Conservation (phyloP, 2,888 invertebrate species). For the Gryllus longicercus region DNA sequence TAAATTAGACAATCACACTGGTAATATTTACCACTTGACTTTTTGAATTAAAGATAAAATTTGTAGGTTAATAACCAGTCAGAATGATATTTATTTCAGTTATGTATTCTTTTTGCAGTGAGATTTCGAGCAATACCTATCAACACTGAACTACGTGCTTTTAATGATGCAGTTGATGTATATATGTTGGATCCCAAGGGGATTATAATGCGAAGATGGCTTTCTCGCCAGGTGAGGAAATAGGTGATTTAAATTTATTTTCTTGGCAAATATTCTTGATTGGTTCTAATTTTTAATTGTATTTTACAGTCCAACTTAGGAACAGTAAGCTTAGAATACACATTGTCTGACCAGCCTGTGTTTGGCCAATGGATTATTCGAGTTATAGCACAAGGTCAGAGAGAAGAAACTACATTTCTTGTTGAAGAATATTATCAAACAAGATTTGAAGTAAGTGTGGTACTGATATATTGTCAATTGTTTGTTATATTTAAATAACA, state of each 20-base stretch:
- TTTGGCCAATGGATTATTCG: conserved; percentile 90
- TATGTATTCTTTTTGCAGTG: conserved; percentile 54
- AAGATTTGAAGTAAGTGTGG: conserved; percentile 68
- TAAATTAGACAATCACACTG: no score
- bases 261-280: background rate
- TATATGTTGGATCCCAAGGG: conserved; percentile 87
- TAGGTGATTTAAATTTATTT: background rate
- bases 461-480: no score
- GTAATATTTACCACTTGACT: no score
- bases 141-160: conserved; percentile 85
- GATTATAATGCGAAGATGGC: conserved; percentile 86
- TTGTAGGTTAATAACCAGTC: no score
- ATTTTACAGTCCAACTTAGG: conserved; percentile 75
- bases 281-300: conserved; percentile 25
- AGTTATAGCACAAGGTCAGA: conserved; percentile 83
- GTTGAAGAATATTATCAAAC: conserved; percentile 96
- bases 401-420: conserved; percentile 78
- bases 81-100: background rate
- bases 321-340: conserved; percentile 87
- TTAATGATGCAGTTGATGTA: conserved; percentile 86
- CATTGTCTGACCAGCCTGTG: conserved; percentile 84
- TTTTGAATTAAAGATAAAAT: no score
- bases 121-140: conserved; percentile 89
- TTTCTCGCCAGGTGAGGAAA: conserved; percentile 70
- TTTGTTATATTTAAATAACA: no score